Conservation (phyloP, 2,113 vertebrate genomes). For the Rhinichthys klamathensis region DNA sequence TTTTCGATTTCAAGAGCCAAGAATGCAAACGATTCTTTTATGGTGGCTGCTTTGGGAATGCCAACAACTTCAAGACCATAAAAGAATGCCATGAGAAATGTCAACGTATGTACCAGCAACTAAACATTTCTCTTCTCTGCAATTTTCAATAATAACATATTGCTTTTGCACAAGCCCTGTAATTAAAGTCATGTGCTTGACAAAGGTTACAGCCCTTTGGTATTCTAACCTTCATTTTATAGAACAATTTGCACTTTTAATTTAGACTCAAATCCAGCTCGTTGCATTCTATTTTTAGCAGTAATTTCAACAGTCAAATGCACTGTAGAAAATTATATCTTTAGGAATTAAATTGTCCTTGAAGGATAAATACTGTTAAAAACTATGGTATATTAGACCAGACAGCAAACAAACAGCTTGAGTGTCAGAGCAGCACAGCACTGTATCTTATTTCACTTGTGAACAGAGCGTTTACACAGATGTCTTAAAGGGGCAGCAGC, state of each 20-base stretch:
- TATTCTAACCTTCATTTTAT: neutral
- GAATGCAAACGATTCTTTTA: conserved; percentile 85
- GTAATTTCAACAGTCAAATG: neutral
- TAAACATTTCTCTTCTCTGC: neutral
- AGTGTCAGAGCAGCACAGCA: neutral
- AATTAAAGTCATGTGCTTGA: conserved; percentile 27
- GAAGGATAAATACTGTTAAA: neutral
- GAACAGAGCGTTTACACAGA: conserved; percentile 8
- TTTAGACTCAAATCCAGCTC: neutral
- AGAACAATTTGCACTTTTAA: neutral
- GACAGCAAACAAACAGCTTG: neutral
- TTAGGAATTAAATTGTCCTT: neutral
- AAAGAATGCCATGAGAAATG: conserved; percentile 80
- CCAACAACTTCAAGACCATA: conserved; percentile 86
- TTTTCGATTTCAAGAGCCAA: conserved; percentile 78
- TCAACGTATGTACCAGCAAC: conserved; percentile 71
- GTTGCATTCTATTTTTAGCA: neutral
- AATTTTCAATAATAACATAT: conserved; percentile 9
- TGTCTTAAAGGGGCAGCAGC: conserved; percentile 10
- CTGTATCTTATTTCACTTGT: neutral
- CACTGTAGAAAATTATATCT: neutral
- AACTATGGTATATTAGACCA: neutral
- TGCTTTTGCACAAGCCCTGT: conserved; percentile 3
- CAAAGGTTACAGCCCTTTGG: neutral
- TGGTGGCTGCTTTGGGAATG: conserved; percentile 91